Evolutionary conservation across 2,888 invertebrate genomes (phyloP).

Genomic region (Laothoe populi): DNA sequence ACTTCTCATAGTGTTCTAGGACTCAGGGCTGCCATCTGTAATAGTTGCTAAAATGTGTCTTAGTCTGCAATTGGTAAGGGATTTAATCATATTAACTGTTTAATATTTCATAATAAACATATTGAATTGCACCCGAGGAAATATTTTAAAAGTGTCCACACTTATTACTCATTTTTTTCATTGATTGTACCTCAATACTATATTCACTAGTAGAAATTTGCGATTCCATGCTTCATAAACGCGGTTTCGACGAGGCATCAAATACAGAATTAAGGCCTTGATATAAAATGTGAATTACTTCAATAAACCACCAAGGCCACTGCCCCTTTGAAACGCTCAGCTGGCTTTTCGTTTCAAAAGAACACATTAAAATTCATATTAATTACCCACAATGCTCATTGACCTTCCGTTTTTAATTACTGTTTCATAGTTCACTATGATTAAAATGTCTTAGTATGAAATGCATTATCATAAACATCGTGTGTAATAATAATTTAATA

Average conservation of each 20-base stretch:
- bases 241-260: not conserved
- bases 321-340: constrained; percentile 81
- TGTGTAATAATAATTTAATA: too few species aligned
- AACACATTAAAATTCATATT: constrained; percentile 75
- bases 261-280: not conserved
- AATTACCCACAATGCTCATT: constrained; percentile 79
- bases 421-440: constrained; percentile 82
- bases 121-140: too few species aligned
- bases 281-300: constrained; percentile 44
- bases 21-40: too few species aligned
- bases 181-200: too few species aligned
- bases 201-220: too few species aligned
- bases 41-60: too few species aligned
- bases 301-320: constrained; percentile 67
- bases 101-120: too few species aligned
- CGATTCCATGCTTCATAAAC: not conserved
- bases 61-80: too few species aligned
- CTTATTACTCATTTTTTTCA: too few species aligned
- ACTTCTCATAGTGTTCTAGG: too few species aligned
- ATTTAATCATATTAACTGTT: too few species aligned
- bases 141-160: too few species aligned
- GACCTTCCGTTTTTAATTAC: constrained; percentile 82
- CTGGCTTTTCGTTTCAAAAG: constrained; percentile 76
- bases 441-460: constrained; percentile 74
- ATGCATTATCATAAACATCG: constrained; percentile 70